Percentiles rank a stretch among this genome's conserved stretches.
These are phyloP conservation scores for Temnothorax unifasciatus DNA, from an alignment of 2,888 invertebrate genomes.

Conservation along the genomic window DNA sequence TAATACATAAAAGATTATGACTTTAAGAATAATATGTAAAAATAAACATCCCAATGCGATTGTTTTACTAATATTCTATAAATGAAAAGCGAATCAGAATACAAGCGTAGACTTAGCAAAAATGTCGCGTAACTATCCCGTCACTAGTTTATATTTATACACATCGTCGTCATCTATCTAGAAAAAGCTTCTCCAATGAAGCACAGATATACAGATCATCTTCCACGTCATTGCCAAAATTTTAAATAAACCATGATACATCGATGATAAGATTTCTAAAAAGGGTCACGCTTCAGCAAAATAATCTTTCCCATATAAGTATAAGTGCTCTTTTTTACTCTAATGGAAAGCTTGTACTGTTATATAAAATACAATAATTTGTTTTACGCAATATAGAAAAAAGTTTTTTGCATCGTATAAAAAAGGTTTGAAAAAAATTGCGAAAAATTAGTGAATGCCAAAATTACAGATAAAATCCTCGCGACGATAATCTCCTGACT, in stretches of 20 bases:
- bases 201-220: conserved; percentile 32
- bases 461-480: background rate
- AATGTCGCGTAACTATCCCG: conserved; percentile 33
- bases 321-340: background rate
- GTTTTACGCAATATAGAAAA: background rate
- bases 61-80: background rate
- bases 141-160: conserved; percentile 68
- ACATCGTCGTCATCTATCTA: conserved; percentile 48
- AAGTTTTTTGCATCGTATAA: background rate
- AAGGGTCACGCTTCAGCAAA: background rate
- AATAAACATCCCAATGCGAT: background rate
- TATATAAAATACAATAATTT: background rate
- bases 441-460: background rate
- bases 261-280: conserved; percentile 16
- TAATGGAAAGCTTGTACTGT: background rate
- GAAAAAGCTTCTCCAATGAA: conserved; percentile 41
- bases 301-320: background rate
- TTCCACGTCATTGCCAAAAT: conserved; percentile 25
- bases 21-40: background rate
- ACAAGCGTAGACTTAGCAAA: conserved; percentile 47
- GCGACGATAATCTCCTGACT: background rate
- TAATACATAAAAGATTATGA: background rate
- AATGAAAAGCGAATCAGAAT: conserved; percentile 45
- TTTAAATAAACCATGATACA: conserved; percentile 30
- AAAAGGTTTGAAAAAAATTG: background rate